Evolutionary conservation across 2,797 vertebrate species (phyloP), one percentile per base, ranked within the genome.

Genomic region (Synanceia verrucosa): DNA sequence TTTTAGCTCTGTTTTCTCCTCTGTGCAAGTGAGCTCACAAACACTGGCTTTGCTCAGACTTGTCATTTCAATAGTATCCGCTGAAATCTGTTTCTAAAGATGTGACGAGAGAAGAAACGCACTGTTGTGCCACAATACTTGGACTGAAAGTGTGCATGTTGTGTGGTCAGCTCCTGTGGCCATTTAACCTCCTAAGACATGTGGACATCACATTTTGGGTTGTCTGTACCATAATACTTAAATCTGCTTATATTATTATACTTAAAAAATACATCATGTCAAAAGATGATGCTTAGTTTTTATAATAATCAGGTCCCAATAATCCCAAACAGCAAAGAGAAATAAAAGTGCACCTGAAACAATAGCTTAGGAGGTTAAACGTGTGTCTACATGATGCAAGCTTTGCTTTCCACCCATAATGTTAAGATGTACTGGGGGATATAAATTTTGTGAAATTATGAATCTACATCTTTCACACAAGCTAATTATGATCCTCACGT

Each of bases 1-100:
- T 92, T 92, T 92, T 83, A 64, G 74, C 88, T 80, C 66, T 74
- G 67, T 26, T 78, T 81, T 56, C n/a, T 62, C 57, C 41, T 63
- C 75, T 82, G 71, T 78, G 81, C 48, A 60, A 69, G 71, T 34
- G 31, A 70, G 41, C 78, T 48, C 71, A 74, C 60, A 82, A 82
- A 84, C 66, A 29, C 51, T 51, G 57, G n/a, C 73, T 59, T 57
- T 43, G 57, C 48, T 61, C 68, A 52, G 52, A 65, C 63, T 59
- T 76, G 57, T 65, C 58, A 68, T 75, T 83, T 72, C 31, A 69
- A 46, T 73, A 55, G 48, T 52, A 73, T 83, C 50, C 26, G 1
- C 31, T 51, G 39, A 60, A 69, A 50, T 61, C 29, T 59, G 47
- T 61, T 77, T 19, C 11, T 55, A 43, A 57, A 58, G 14, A 74